phyloP scores from a whole-genome alignment of 2,797 vertebrate genomes.

The Clarias pachynema region DNA sequence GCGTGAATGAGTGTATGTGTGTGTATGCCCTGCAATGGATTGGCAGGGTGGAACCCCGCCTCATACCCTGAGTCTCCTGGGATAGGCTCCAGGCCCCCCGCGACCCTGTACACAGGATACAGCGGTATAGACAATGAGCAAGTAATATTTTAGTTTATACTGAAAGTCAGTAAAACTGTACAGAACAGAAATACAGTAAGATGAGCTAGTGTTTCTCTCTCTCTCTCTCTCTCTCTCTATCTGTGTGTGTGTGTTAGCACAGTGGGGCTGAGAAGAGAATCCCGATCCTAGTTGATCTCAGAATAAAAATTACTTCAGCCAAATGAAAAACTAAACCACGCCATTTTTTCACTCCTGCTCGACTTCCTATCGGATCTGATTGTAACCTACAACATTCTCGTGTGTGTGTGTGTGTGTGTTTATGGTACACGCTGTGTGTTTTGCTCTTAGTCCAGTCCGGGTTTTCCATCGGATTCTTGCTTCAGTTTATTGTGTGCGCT shows the following conservation, averaged over 20 bases:
- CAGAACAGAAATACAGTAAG: not conserved
- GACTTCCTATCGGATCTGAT: not conserved
- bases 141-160: too few relatives aligned
- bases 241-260: not conserved
- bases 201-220: not conserved
- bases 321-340: not conserved
- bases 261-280: conserved; percentile 73
- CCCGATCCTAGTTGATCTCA: conserved; percentile 58
- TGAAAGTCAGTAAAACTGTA: not conserved
- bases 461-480: conserved; percentile 69
- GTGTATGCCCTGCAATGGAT: too few relatives aligned
- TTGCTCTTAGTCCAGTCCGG: conserved; percentile 67
- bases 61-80: too few relatives aligned
- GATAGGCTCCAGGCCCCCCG: too few relatives aligned
- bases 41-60: too few relatives aligned
- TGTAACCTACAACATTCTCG: not conserved
- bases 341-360: not conserved
- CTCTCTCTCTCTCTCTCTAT: not conserved
- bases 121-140: too few relatives aligned
- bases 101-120: too few relatives aligned
- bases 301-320: not conserved
- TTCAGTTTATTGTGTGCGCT: conserved; percentile 85
- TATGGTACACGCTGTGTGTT: conserved; percentile 44
- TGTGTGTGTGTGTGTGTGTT: not conserved
- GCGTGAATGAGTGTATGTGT: too few relatives aligned